These are phyloP conservation scores for Monomorium pharaonis DNA, from an alignment of 1,140 invertebrate genomes.

Conservation along the genomic window DNA sequence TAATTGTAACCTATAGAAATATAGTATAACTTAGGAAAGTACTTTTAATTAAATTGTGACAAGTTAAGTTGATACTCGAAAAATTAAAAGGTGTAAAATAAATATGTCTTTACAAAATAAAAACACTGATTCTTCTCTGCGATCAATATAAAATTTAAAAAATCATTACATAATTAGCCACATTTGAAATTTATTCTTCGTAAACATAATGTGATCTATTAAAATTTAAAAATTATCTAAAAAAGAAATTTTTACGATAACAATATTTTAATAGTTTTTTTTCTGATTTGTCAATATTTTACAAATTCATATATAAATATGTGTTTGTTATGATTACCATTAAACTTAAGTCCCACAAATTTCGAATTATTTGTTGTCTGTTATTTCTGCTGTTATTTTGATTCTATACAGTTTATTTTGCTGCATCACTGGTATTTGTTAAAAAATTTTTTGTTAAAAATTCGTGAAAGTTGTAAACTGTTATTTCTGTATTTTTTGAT, in stretches of 20 bases:
- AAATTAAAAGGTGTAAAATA: background rate
- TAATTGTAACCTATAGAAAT: background rate
- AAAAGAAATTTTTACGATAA: background rate
- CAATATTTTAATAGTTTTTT: background rate
- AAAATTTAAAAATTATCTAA: background rate
- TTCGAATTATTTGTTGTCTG: background rate
- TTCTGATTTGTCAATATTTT: background rate
- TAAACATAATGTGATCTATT: background rate
- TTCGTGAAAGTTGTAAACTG: background rate
- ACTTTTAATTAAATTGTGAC: background rate
- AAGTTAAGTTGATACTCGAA: background rate
- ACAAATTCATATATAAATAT: background rate
- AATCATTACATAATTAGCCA: background rate
- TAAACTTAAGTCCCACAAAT: background rate
- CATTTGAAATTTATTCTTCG: background rate
- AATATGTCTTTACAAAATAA: background rate
- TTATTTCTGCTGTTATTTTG: background rate
- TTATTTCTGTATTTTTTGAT: conserved; percentile 10
- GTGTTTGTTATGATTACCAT: background rate
- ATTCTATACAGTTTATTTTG: background rate
- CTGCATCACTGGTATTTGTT: background rate
- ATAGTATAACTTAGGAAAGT: background rate
- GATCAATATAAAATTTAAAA: no score
- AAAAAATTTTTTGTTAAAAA: background rate
- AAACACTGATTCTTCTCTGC: background rate